Base-by-base conservation (phyloP, 2,797 vertebrate species). In the Miichthys miiuy region DNA sequence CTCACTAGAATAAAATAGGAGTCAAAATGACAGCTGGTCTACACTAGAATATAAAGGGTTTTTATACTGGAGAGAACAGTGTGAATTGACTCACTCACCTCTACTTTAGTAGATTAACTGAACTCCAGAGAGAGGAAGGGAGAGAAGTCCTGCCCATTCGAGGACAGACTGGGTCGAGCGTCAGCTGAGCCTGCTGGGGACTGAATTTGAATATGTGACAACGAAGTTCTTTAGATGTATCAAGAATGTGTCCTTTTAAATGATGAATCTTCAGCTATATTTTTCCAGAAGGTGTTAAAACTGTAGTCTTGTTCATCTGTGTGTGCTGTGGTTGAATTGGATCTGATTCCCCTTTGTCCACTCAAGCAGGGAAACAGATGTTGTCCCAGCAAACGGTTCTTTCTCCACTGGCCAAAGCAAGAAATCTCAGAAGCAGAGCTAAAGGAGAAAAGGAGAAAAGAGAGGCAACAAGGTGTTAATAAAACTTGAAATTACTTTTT, bases 61-160 rank as follows among this genome's bases (percentile, higher is more conserved):
- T 69, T 77, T 60, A 57, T 74, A 58, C n/a, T 13, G 38, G 25
- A 71, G 41, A 60, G 56, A 61, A 65, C 8, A 60, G 67, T 50
- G 6, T 56, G 54, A 82, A 78, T 6, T 6, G 70, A 71, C 60
- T 82, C 54, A 86, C 89, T 90, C 63, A 88, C 87, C 85, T 87
- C 18, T 67, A 41, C 70, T 76, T 82, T 25, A 63, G 80, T 41
- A 46, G 77, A 69, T 64, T 41, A 76, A 70, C 51, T 44, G 60
- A 70, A 57, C 38, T 72, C 57, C 72, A 73, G 61, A 52, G 30
- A 65, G 56, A 25, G 51, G 47, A 60, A 52, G 72, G 54, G 13
- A 16, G 66, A 44, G 79, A 23, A 12, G 68, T 65, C 52, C 63
- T 14, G 58, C 65, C 73, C 13, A 48, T n/a, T 18, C 2, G 11